Percentiles rank a stretch among this genome's conserved stretches.
These are phyloP conservation scores for Troides oblongomaculatus DNA, from an alignment of 2,888 invertebrate genomes.

Conservation along the genomic window DNA sequence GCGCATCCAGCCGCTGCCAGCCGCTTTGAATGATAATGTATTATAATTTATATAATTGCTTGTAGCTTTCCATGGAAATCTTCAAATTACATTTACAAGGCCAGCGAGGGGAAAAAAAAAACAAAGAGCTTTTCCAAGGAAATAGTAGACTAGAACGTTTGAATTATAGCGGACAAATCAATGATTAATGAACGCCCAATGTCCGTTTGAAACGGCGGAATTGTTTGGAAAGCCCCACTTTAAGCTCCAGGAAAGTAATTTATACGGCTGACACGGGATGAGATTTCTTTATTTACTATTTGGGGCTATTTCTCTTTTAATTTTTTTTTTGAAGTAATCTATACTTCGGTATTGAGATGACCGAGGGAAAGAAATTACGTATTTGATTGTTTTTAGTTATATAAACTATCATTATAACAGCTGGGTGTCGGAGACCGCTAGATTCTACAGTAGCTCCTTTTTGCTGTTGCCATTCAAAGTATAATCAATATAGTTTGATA, in stretches of 20 bases:
- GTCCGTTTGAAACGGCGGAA: conserved; percentile 21
- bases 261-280: conserved; percentile 9
- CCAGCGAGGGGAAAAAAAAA: neutral
- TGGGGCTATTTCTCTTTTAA: conserved; percentile 4
- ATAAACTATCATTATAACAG: too few relatives aligned
- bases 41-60: neutral
- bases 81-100: neutral
- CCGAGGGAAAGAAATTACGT: too few relatives aligned
- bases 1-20: too few relatives aligned
- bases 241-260: conserved; percentile 23
- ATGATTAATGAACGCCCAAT: conserved; percentile 23
- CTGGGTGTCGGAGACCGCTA: neutral
- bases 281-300: conserved; percentile 14
- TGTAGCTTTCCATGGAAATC: neutral
- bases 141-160: conserved; percentile 18
- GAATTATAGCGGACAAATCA: conserved; percentile 27
- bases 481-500: too few relatives aligned
- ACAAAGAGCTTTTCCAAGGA: conserved; percentile 5
- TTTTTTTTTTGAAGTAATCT: neutral
- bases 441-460: too few relatives aligned
- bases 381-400: neutral
- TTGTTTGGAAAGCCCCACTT: conserved; percentile 25
- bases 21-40: too few relatives aligned
- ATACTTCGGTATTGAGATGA: neutral
- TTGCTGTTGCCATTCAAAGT: too few relatives aligned